Evolutionary conservation across 2,113 vertebrate species (phyloP), one percentile per base, ranked within the genome.

Genomic region (Ornithorhynchus anatinus): DNA sequence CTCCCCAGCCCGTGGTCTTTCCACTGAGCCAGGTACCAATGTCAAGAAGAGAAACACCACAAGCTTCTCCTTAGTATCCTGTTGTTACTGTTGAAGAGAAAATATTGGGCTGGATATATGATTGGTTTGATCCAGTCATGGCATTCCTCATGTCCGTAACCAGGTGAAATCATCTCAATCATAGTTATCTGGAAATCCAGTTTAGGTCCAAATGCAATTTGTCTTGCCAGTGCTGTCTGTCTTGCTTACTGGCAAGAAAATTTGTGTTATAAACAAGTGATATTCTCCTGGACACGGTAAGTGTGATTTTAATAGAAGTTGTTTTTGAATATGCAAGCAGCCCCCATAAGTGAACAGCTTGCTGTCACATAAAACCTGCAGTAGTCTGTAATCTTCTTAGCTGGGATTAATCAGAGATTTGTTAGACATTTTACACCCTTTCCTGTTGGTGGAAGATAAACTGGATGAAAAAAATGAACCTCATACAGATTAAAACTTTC

Each of bases 401-500:
- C 39, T 63, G 39, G 77, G 77, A 84, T 80, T 87, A 88, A 83
- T 73, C 61, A 80, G 68, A 86, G 83, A 87, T 84, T 81, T 87
- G 53, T 70, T 84, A 80, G 84, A 85, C 75, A 77, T 83, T 80
- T 83, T 43, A 56, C 33, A 70, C 50, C 31, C 53, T 80, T 86
- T 78, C 72, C 65, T 75, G 25, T 69, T 36, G 73, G 61, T 39
- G 80, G 42, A 59, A 73, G 59, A 67, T 77, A 80, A 50, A 50
- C 25, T 27, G 31, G 47, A 14, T 50, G 47, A 50, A 31, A 27
- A 17, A 15, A 50, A 29, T 50, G 14, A 29, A 9, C 47, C 15
- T 31, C 47, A 31, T 50, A 27, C 25, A 50, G 47, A 50, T 50
- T 23, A 50, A 27, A 50, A 50, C 8, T 16, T 50, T 50, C 47